Conservation (phyloP, 2,113 vertebrate species). For the Podarcis cretensis region DNA sequence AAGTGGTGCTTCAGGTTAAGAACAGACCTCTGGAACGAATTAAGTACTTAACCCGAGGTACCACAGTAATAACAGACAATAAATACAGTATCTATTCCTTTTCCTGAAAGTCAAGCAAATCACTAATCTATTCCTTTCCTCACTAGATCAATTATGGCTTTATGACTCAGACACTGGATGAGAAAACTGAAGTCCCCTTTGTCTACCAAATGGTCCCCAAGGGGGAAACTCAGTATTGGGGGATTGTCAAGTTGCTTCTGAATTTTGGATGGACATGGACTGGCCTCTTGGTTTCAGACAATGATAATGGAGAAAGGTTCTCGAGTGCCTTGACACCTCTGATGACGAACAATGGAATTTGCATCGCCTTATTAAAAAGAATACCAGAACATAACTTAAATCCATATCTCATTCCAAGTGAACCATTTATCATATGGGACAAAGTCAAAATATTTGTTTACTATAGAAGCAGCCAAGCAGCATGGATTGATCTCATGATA, state of each 20-base stretch:
- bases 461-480: neutral
- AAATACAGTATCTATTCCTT: too few species aligned
- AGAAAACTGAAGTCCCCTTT: too few species aligned
- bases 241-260: neutral
- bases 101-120: too few species aligned
- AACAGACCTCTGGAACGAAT: too few species aligned
- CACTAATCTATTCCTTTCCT: too few species aligned
- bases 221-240: too few species aligned
- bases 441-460: neutral
- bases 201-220: too few species aligned
- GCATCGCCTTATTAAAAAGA: neutral
- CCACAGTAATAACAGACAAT: too few species aligned
- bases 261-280: neutral
- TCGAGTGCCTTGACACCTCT: neutral
- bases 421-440: neutral
- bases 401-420: neutral
- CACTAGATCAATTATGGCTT: too few species aligned
- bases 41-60: too few species aligned
- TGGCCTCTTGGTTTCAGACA: neutral
- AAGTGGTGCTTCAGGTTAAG: too few species aligned
- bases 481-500: neutral
- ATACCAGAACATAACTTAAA: neutral
- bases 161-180: too few species aligned
- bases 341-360: neutral
- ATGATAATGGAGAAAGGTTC: neutral